Evolutionary conservation across 2,888 invertebrate species (phyloP), one percentile per base, ranked within the genome.

Genomic region (Physocephala rufipes): DNA sequence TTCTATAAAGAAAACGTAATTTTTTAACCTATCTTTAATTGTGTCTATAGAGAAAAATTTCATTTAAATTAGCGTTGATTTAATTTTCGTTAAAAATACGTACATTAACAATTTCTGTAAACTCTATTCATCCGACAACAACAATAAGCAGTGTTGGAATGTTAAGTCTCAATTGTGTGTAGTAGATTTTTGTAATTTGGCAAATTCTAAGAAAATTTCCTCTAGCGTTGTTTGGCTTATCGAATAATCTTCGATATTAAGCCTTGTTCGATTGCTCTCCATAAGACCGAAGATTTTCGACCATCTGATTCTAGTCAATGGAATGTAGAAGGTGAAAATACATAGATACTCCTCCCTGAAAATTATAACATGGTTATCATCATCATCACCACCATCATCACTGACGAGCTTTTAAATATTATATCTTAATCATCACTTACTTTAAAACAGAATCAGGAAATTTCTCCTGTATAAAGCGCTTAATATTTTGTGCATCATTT

Each of bases 201-300:
- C 91, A 79, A 92, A 91, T 75, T 90, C 89, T 64, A 92, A 82
- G 84, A 92, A 92, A 75, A 94, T 91, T 86, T 95, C 93, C 84
- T 95, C 95, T 45, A 95, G 86, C 0, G 93, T 92, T 0, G 94
- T 93, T 85, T 94, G 94, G 69, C 91, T 91, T 65, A 95, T 90
- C 58, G 90, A 91, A 84, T 95, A 95, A 83, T 94, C 94, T 79
- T 93, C 92, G 15, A 94, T 88, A 68, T 89, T 87, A 0, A 90
- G 85, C 13, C 85, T 80, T 1, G 82, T 79, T 70, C 90, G 91
- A 66, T 90, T 90, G 0, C 85, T 82, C 82, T 93, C 93, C 89
- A 93, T 90, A 4, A 89, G 86, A 2, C 90, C 89, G 83, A 94
- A 94, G 82, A 94, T 90, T 65, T 87, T 84, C 0, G 92, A 91